Evolutionary conservation across 2,797 vertebrate genomes (phyloP), one percentile per base, ranked within the genome.

Genomic region (Lagodon rhomboides): DNA sequence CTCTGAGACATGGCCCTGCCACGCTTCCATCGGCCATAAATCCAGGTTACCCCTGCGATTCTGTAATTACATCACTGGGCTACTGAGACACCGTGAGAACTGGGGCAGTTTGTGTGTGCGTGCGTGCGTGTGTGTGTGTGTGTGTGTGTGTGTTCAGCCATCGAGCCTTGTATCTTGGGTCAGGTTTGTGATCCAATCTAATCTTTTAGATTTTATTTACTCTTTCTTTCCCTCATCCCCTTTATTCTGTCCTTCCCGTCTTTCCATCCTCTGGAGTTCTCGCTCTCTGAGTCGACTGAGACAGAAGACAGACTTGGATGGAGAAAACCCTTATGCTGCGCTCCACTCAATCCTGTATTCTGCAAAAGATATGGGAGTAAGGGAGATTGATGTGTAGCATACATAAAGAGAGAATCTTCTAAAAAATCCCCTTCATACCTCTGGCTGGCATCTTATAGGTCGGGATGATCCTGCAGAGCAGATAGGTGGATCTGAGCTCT

Each of bases 31-130:
- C 53, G 2, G 63, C 51, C n/a, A 1, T 54, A 71, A 81, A 79
- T 85, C 68, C 75, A 84, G 80, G 77, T 84, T 83, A 38, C 44
- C 51, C 60, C 58, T 13, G 46, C 43, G 63, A 63, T 63, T 58
- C 80, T 76, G 73, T 79, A 77, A 87, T 83, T 80, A 89, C 73
- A 77, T 75, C 68, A 72, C 7, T 17, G 51, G 59, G 73, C 58
- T 63, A 23, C 63, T 43, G 76, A 72, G 64, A 69, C 77, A 75
- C 63, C 30, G 71, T 90, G 90, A 70, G 85, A 80, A 83, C 65
- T 80, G 78, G 82, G 69, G 25, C 75, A 34, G 20, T 54, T 16
- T 12, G 15, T 18, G 51, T 30, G 34, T 38, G 34, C 9, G 8
- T 34, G 34, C 7, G 34, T 34, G 34, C 9, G 2, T 38, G 34